Evolutionary conservation across 1,140 invertebrate species (phyloP).

Genomic region (Panagrolaimus sp.): DNA sequence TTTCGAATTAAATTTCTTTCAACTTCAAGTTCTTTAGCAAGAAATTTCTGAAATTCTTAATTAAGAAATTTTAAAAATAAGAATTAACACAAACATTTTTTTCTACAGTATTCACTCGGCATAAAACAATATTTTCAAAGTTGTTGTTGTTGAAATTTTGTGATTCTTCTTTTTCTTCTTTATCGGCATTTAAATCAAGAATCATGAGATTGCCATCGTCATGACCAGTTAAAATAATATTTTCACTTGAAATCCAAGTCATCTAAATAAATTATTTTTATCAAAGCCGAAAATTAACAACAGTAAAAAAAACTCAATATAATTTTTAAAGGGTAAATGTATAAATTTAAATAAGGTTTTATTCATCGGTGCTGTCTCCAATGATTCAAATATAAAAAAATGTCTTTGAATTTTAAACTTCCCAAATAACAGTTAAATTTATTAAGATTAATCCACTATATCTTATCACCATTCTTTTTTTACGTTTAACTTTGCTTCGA

Average conservation of each 20-base stretch:
- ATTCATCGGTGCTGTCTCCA: too few relatives aligned
- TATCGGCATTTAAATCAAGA: neutral
- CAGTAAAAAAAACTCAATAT: too few relatives aligned
- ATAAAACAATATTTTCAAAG: conserved; percentile 34
- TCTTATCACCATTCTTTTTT: too few relatives aligned
- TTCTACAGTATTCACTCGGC: conserved; percentile 24
- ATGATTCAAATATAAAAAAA: too few relatives aligned
- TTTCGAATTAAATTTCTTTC: conserved; percentile 32
- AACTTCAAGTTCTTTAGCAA: conserved; percentile 29
- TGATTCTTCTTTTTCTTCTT: neutral
- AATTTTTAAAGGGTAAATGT: too few relatives aligned
- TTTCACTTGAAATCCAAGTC: neutral
- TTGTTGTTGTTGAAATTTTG: conserved; percentile 17
- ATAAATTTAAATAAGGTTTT: too few relatives aligned
- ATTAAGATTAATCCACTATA: too few relatives aligned
- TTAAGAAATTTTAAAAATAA: neutral
- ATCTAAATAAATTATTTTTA: too few relatives aligned
- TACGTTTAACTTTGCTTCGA: too few relatives aligned
- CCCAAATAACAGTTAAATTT: too few relatives aligned
- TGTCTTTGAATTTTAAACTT: too few relatives aligned
- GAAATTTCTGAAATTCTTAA: conserved; percentile 1
- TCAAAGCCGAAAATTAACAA: too few relatives aligned
- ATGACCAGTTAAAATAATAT: neutral
- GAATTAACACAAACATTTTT: conserved; percentile 23
- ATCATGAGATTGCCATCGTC: neutral